A percentile compares a stretch with the other conserved stretches of the same genome.
These are phyloP conservation scores for Drosophila limbata DNA, from an alignment of 2,888 invertebrate species.

Conservation along the genomic window DNA sequence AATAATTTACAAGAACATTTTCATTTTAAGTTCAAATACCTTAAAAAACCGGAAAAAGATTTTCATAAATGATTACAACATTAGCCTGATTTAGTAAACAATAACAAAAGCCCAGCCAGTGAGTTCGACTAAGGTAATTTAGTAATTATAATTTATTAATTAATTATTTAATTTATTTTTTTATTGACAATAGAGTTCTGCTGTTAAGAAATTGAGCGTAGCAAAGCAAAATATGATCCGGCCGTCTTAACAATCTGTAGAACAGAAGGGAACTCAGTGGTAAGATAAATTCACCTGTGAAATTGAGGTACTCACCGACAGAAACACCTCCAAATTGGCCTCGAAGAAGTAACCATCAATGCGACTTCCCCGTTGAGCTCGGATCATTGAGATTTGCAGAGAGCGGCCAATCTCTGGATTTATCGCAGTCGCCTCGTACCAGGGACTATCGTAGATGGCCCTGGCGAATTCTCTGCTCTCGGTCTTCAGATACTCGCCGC, in stretches of 20 bases:
- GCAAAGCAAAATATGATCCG: conserved; percentile 62
- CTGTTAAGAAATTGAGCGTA: conserved; percentile 54
- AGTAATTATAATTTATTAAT: no score
- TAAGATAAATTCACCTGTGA: not conserved
- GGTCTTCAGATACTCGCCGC: conserved; percentile 55
- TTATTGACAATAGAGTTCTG: not conserved
- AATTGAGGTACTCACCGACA: conserved; percentile 38
- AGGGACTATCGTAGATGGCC: conserved; percentile 59
- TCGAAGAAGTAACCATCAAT: conserved; percentile 62
- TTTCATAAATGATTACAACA: no score
- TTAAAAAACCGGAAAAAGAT: no score
- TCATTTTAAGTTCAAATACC: no score
- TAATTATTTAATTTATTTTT: no score
- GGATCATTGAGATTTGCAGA: conserved; percentile 52
- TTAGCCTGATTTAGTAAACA: no score
- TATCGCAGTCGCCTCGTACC: conserved; percentile 34
- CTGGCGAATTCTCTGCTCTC: conserved; percentile 46
- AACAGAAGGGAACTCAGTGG: not conserved
- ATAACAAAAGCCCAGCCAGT: no score
- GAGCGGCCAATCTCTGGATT: conserved; percentile 16
- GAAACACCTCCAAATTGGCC: conserved; percentile 60
- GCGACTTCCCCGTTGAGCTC: conserved; percentile 49
- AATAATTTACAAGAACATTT: no score
- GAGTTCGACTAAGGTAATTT: no score
- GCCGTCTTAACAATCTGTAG: conserved; percentile 52